Percentiles rank a stretch among this genome's conserved stretches.
These are phyloP conservation scores for Cololabis saira DNA, from an alignment of 2,113 vertebrate species.

Conservation along the genomic window DNA sequence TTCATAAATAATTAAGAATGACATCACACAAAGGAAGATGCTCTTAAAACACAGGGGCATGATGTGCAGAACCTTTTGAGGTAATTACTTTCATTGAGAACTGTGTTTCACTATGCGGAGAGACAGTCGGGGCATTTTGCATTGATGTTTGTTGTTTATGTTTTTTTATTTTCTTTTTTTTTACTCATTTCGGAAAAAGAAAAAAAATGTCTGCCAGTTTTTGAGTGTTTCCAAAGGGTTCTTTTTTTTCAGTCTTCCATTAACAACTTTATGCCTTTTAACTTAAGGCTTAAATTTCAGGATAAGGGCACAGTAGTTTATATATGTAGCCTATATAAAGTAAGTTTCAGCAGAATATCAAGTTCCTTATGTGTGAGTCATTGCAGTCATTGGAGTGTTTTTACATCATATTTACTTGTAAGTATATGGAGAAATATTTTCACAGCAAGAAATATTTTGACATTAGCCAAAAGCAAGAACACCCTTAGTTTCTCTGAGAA, in stretches of 20 bases:
- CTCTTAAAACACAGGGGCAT: conserved; percentile 42
- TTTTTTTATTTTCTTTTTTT: not conserved
- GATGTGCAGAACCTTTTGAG: conserved; percentile 40
- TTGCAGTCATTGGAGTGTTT: no score
- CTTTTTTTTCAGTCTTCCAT: no score
- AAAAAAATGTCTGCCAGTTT: no score
- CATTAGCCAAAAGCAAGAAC: not conserved
- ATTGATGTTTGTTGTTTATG: conserved; percentile 23
- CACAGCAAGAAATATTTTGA: not conserved
- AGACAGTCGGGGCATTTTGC: conserved; percentile 29
- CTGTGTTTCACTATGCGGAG: conserved; percentile 22
- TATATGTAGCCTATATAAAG: not conserved
- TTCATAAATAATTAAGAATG: conserved; percentile 87
- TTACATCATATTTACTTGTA: not conserved
- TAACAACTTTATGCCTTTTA: no score
- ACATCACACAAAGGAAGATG: conserved; percentile 68
- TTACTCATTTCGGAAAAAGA: no score
- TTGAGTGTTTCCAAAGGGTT: no score
- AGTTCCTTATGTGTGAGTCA: no score
- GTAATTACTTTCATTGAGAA: conserved; percentile 60
- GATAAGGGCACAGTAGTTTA: not conserved
- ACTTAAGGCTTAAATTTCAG: not conserved
- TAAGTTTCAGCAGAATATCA: no score
- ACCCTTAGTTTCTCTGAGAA: not conserved
- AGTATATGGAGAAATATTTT: not conserved